Conservation (phyloP, 2,888 invertebrate species). For the Drosophila leonis region DNA sequence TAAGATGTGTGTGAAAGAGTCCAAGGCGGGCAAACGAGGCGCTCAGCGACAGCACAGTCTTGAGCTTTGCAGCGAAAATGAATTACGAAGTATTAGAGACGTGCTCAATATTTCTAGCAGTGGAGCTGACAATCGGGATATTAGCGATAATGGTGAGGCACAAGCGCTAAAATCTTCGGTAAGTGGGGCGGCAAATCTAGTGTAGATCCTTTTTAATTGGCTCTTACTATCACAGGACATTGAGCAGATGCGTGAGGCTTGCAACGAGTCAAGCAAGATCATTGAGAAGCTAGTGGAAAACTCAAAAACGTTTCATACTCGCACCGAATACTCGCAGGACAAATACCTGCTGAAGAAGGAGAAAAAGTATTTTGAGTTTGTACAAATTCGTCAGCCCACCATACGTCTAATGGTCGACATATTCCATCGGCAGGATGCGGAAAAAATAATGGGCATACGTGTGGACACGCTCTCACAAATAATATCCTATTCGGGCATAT, state of each 20-base stretch:
- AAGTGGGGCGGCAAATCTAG: not conserved
- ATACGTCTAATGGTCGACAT: conserved; percentile 93
- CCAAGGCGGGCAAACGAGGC: conserved; percentile 65
- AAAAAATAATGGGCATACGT: conserved; percentile 91
- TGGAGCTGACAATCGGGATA: conserved; percentile 93
- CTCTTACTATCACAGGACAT: conserved; percentile 88
- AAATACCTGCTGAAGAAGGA: conserved; percentile 98
- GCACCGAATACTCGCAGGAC: conserved; percentile 96
- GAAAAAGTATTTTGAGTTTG: conserved; percentile 94
- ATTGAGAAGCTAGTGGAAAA: conserved; percentile 95
- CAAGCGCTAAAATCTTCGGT: conserved; percentile 90
- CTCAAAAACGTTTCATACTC: conserved; percentile 94
- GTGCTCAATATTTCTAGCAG: conserved; percentile 89
- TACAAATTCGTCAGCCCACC: conserved; percentile 92
- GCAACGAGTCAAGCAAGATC: conserved; percentile 92
- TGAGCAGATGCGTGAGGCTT: conserved; percentile 90
- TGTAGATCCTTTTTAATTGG: not conserved
- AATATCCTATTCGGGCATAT: conserved; percentile 92
- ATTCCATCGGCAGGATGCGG: conserved; percentile 92
- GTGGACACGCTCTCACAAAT: conserved; percentile 96
- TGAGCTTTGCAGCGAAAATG: conserved; percentile 86
- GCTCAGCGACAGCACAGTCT: conserved; percentile 87
- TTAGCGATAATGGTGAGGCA: conserved; percentile 90
- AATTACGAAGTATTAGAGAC: conserved; percentile 87
- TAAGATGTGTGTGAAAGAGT: conserved; percentile 89